These are phyloP conservation scores for Plestiodon gilberti DNA, from an alignment of 2,113 vertebrate species.

Conservation along the genomic window DNA sequence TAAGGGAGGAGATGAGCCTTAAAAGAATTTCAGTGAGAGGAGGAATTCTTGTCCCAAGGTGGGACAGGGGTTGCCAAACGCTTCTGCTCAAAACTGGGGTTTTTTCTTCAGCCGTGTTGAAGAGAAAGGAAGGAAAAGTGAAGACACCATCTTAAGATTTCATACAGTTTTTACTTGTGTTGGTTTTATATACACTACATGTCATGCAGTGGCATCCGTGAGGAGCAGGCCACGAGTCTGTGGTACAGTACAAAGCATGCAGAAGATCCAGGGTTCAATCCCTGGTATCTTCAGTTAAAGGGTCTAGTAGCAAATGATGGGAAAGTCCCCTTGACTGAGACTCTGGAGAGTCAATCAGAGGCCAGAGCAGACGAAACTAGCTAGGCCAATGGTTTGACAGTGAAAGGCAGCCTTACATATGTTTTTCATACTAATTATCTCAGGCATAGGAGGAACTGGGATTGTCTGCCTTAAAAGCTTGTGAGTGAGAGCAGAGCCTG, in stretches of 20 bases:
- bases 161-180: background rate
- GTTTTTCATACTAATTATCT: too few species aligned
- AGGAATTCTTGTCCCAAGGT: background rate
- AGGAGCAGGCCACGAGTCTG: background rate
- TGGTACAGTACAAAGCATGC: too few species aligned
- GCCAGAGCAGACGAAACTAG: too few species aligned
- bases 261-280: too few species aligned
- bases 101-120: background rate
- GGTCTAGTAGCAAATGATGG: too few species aligned
- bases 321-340: too few species aligned
- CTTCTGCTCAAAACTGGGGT: background rate
- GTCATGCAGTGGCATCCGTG: background rate
- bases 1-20: too few species aligned
- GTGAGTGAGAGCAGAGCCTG: background rate
- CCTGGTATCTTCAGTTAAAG: too few species aligned
- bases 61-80: background rate
- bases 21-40: too few species aligned
- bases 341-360: too few species aligned
- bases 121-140: background rate
- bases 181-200: background rate
- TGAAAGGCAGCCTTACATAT: too few species aligned
- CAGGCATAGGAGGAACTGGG: background rate
- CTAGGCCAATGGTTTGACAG: too few species aligned
- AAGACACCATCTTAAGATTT: background rate
- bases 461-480: background rate